Evolutionary conservation across 2,113 vertebrate species (phyloP), one percentile per base, ranked within the genome.

Genomic region (Cynopterus brachyotis): DNA sequence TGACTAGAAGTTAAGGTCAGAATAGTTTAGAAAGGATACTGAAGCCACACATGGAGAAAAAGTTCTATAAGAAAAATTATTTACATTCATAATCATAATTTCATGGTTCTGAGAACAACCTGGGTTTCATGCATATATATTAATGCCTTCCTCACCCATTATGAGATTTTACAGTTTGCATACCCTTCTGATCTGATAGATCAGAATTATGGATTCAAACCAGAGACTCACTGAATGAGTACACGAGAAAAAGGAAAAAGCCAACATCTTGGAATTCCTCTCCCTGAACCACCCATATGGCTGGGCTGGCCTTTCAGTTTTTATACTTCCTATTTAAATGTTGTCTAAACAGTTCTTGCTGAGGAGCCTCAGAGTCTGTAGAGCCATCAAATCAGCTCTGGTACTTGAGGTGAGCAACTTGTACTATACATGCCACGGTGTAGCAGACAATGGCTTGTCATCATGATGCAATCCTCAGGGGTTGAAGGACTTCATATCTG

Each of bases 1-100:
- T 95, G 86, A 95, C n/a, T 89, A 70, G 70, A 94, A 69, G 57
- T 87, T 90, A 62, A 82, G 55, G 37, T 87, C 70, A 95, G 32
- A 75, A 92, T 94, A 42, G 37, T 78, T 86, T 79, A 79, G 55
- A 92, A 96, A 92, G 35, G 37, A 66, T 79, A 37, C 50, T 87
- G 32, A 20, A 79, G 37, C 32, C 66, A 89, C 40, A 73, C 37
- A 60, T 57, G 35, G 59, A 93, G 17, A 35, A 82, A 91, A 85
- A 67, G 2, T 26, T 89, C 55, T 93, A 28, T 88, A 70, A 91
- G n/a, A 96, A 67, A 35, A 89, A 72, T 76, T 22, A 70, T 37
- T 19, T 57, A 85, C 3, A 81, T 60, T 28, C 37, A 13, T 64
- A 89, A 28, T 85, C 28, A 26, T 28, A 89, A 82, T 89, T 85